A percentile compares a stretch with the other conserved stretches of the same genome.
Conservation (phyloP, 2,888 invertebrate genomes). For the Drosophila anomelani region DNA sequence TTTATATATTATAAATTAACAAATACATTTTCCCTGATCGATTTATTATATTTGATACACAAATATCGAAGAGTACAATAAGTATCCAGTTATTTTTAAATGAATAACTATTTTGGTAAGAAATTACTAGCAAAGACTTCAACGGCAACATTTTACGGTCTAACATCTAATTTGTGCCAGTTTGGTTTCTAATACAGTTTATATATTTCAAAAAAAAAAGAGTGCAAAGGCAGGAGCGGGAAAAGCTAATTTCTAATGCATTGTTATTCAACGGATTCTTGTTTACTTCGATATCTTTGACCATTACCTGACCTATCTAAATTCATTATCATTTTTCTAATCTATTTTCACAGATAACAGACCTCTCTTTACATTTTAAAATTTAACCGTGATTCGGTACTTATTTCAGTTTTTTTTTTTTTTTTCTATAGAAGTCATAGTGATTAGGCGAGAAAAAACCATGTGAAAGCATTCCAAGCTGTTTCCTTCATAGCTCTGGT, state of each 20-base stretch:
- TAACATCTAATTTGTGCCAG: not conserved
- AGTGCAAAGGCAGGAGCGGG: no score
- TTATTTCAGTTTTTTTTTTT: not conserved
- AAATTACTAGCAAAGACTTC: not conserved
- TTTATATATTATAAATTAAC: no score
- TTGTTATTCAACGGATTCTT: not conserved
- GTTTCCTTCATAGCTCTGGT: not conserved
- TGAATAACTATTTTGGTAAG: not conserved
- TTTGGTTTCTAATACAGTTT: no score
- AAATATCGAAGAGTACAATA: no score
- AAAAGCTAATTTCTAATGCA: not conserved
- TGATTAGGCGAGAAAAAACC: not conserved
- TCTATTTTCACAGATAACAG: not conserved
- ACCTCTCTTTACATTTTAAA: not conserved
- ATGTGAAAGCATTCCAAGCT: not conserved
- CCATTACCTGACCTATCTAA: slow-evolving; percentile 5
- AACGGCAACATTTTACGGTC: not conserved
- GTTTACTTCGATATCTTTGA: not conserved
- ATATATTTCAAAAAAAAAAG: no score
- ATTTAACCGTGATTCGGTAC: not conserved
- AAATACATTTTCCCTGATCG: not conserved
- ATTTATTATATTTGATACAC: not conserved
- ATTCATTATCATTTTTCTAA: not conserved
- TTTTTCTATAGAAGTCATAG: slow-evolving; percentile 1
- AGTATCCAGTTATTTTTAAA: no score